Evolutionary conservation across 2,888 invertebrate genomes (phyloP).

Genomic region (Chymomyza fuscimana): DNA sequence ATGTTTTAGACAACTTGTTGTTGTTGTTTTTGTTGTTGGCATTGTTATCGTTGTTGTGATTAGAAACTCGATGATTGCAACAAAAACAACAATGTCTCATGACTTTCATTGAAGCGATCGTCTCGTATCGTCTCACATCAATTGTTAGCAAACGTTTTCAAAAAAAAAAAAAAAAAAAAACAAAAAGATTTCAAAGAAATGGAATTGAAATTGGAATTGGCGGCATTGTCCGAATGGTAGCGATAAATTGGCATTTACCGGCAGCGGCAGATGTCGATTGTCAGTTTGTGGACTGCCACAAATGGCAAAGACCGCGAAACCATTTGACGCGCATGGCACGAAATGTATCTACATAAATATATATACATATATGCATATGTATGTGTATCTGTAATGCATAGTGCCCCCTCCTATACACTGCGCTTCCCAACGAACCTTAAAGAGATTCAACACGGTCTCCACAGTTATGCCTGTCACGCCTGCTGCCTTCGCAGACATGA

Average conservation of each 20-base stretch:
- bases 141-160: constrained; percentile 43
- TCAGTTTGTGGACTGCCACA: constrained; percentile 18
- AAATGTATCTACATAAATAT: constrained; percentile 11
- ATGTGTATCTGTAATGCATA: too few relatives aligned
- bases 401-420: neutral
- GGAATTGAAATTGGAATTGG: constrained; percentile 32
- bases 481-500: constrained; percentile 15
- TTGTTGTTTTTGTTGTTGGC: neutral
- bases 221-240: constrained; percentile 30
- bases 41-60: constrained; percentile 15
- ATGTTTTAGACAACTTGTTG: constrained; percentile 16
- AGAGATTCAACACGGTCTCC: neutral
- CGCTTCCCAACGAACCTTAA: neutral
- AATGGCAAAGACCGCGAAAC: constrained; percentile 57
- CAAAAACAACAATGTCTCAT: constrained; percentile 22
- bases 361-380: neutral
- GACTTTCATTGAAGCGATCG: constrained; percentile 63
- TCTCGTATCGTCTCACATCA: constrained; percentile 32
- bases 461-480: neutral
- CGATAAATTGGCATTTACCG: constrained; percentile 29
- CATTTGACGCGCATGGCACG: constrained; percentile 16
- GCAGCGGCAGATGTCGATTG: neutral
- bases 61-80: constrained; percentile 49
- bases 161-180: neutral
- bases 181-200: constrained; percentile 1